Evolutionary conservation across 2,888 invertebrate species (phyloP).

Genomic region (Choristoneura rosaceana): DNA sequence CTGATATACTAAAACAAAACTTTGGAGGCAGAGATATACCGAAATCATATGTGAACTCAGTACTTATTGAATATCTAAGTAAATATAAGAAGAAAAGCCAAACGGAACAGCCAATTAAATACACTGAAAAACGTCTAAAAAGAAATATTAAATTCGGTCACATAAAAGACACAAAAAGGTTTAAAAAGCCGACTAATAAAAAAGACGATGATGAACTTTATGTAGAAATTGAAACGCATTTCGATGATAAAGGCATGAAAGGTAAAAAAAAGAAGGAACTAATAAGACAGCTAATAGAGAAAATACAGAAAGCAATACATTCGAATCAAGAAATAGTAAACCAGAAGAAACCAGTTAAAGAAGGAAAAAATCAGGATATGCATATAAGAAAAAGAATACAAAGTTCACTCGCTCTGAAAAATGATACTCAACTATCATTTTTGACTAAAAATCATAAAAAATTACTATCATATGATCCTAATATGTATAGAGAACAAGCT

Average conservation of each 20-base stretch:
- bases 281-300: constrained; percentile 66
- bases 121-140: constrained; percentile 59
- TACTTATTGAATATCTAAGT: constrained; percentile 58
- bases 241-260: constrained; percentile 70
- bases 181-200: constrained; percentile 47
- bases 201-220: constrained; percentile 70
- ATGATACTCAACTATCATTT: constrained; percentile 33
- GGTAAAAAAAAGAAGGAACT: constrained; percentile 73
- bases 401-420: constrained; percentile 59
- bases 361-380: constrained; percentile 46
- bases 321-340: constrained; percentile 50
- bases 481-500: constrained; percentile 54
- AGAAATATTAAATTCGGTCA: constrained; percentile 66
- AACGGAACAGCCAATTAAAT: constrained; percentile 32
- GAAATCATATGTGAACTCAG: constrained; percentile 53
- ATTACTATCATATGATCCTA: constrained; percentile 46
- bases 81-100: constrained; percentile 43
- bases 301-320: constrained; percentile 73
- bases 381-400: constrained; percentile 69
- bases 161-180: constrained; percentile 47
- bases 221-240: constrained; percentile 80
- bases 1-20: constrained; percentile 29
- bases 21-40: constrained; percentile 40
- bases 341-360: constrained; percentile 50
- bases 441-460: constrained; percentile 48